Evolutionary conservation across 2,888 invertebrate species (phyloP).

Genomic region (Oligia strigilis): DNA sequence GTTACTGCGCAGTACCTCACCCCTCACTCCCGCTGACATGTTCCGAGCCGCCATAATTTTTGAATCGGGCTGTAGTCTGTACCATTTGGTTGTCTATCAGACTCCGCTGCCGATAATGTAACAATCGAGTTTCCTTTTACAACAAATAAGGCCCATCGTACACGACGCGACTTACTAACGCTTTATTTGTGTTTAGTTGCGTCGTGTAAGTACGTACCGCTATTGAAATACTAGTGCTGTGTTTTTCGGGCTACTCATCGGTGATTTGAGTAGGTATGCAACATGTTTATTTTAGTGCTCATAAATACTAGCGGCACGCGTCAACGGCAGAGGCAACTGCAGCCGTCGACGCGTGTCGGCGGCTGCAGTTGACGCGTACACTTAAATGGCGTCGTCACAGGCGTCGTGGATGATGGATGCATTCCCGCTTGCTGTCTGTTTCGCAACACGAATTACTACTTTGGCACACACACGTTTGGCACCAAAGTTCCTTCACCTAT

Average conservation of each 20-base stretch:
- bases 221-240: neutral
- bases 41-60: neutral
- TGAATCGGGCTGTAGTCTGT: neutral
- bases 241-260: neutral
- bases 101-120: neutral
- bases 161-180: neutral
- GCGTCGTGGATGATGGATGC: neutral
- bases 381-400: too few species aligned
- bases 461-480: neutral
- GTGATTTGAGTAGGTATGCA: neutral
- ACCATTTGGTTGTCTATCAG: neutral
- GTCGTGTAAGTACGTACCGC: neutral
- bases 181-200: neutral
- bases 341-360: too few species aligned
- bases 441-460: neutral
- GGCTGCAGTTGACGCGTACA: too few species aligned
- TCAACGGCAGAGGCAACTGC: too few species aligned
- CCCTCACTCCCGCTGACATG: neutral
- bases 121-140: neutral
- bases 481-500: slow-evolving; percentile 16
- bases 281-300: too few species aligned
- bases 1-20: too few species aligned
- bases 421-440: neutral
- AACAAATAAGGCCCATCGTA: neutral
- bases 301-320: too few species aligned